phyloP scores from a whole-genome alignment of 2,888 invertebrate species.

The Scelioninae gen. 2 region DNA sequence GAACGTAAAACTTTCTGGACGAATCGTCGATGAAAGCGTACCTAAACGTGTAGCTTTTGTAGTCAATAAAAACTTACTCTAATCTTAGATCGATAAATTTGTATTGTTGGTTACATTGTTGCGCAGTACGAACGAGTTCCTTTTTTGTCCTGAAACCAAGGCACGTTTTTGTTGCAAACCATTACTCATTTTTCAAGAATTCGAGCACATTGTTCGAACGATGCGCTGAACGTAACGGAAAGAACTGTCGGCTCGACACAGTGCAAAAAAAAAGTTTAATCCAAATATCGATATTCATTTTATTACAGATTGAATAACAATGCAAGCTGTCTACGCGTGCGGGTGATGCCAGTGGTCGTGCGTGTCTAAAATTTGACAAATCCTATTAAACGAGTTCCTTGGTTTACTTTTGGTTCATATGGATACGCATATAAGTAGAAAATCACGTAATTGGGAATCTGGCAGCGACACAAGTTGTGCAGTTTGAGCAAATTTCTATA shows the following conservation, averaged over 20 bases:
- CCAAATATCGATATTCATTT: slow-evolving; percentile 3
- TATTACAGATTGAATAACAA: slow-evolving; percentile 1
- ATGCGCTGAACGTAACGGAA: slow-evolving; percentile 14
- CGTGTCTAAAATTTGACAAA: slow-evolving; percentile 24
- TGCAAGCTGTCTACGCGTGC: slow-evolving; percentile 24
- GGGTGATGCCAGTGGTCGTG: slow-evolving; percentile 4
- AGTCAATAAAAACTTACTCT: slow-evolving; percentile 48
- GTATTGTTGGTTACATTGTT: slow-evolving; percentile 40
- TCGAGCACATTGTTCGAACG: slow-evolving; percentile 13
- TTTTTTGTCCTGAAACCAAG: slow-evolving; percentile 52
- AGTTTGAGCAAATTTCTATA: slow-evolving; percentile 27
- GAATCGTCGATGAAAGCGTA: slow-evolving; percentile 25
- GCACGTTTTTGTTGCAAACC: slow-evolving; percentile 45
- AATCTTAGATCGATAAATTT: slow-evolving; percentile 34
- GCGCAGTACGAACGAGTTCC: slow-evolving; percentile 38
- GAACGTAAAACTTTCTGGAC: slow-evolving; percentile 32
- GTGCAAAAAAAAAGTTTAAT: slow-evolving; percentile 6
- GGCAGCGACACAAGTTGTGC: slow-evolving; percentile 25
- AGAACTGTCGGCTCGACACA: slow-evolving; percentile 16
- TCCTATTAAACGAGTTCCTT: not conserved
- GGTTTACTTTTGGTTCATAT: slow-evolving; percentile 4
- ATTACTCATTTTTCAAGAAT: slow-evolving; percentile 23
- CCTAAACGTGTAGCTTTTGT: slow-evolving; percentile 25
- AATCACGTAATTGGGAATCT: slow-evolving; percentile 7
- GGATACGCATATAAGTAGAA: slow-evolving; percentile 4